Percentiles rank a stretch among this genome's conserved stretches.
Evolutionary conservation across 2,888 invertebrate genomes (phyloP).

Genomic region (Morinoia aosen): DNA sequence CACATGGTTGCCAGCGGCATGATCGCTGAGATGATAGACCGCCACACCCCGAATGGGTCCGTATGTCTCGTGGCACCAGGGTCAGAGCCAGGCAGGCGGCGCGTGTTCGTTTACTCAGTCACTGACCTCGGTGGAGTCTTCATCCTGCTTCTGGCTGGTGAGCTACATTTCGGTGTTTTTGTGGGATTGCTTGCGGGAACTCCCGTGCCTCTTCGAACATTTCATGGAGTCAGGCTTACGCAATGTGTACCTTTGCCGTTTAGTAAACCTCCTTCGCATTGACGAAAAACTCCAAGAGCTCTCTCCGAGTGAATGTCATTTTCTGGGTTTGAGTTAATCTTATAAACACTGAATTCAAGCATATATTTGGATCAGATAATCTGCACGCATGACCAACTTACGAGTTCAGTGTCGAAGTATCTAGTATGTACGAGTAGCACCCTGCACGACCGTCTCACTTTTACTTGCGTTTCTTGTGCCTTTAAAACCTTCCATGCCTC

Average conservation of each 20-base stretch:
- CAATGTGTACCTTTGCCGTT: too few species aligned
- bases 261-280: too few species aligned
- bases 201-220: too few species aligned
- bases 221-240: too few species aligned
- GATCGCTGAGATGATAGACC: background rate
- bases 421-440: too few species aligned
- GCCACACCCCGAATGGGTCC: conserved; percentile 53
- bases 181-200: too few species aligned
- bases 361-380: too few species aligned
- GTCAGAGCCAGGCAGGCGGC: conserved; percentile 13
- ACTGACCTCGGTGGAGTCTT: conserved; percentile 55
- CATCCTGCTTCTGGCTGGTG: conserved; percentile 49
- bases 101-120: conserved; percentile 18
- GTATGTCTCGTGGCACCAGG: conserved; percentile 58
- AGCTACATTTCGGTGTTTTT: background rate
- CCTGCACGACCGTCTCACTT: too few species aligned
- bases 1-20: conserved; percentile 50
- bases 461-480: too few species aligned
- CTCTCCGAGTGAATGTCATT: background rate
- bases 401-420: too few species aligned
- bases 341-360: background rate
- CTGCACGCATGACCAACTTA: too few species aligned
- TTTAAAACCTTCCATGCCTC: too few species aligned
- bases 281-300: background rate
- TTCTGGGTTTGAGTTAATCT: background rate